Evolutionary conservation across 1,140 invertebrate species (phyloP).

Genomic region (Drosophila sp.): DNA sequence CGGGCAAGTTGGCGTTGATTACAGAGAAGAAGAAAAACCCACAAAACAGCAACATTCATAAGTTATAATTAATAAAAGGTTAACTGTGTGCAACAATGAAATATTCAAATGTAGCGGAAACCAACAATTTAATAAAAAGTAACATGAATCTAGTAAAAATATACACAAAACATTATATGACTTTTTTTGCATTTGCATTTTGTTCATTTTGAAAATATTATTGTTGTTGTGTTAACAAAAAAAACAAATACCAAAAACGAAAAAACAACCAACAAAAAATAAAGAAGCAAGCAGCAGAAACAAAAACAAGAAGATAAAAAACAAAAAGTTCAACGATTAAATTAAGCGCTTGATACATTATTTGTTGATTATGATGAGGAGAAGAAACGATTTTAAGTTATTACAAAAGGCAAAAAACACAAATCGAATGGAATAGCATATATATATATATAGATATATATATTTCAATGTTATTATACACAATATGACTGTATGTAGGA

Average conservation of each 20-base stretch:
- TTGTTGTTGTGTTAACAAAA: slow-evolving; percentile 22
- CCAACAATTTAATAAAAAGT: slow-evolving; percentile 20
- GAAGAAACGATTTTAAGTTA: slow-evolving; percentile 48
- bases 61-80: slow-evolving; percentile 33
- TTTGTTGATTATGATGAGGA: slow-evolving; percentile 56
- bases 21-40: neutral
- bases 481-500: slow-evolving; percentile 50
- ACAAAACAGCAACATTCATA: slow-evolving; percentile 22
- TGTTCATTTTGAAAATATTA: slow-evolving; percentile 15
- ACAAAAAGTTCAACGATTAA: slow-evolving; percentile 75
- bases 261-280: slow-evolving; percentile 14
- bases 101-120: slow-evolving; percentile 37
- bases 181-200: slow-evolving; percentile 30
- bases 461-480: slow-evolving; percentile 67
- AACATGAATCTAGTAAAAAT: slow-evolving; percentile 48
- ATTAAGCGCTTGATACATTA: slow-evolving; percentile 74
- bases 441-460: slow-evolving; percentile 35
- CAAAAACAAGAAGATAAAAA: slow-evolving; percentile 29
- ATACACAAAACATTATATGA: slow-evolving; percentile 46
- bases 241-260: slow-evolving; percentile 11
- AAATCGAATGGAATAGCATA: slow-evolving; percentile 3
- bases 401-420: slow-evolving; percentile 20
- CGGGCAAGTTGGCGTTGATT: neutral
- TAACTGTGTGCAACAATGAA: slow-evolving; percentile 38
- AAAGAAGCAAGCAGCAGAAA: slow-evolving; percentile 27